phyloP scores from a whole-genome alignment of 64 coral and sea anemone species.

The Montipora sp. region DNA sequence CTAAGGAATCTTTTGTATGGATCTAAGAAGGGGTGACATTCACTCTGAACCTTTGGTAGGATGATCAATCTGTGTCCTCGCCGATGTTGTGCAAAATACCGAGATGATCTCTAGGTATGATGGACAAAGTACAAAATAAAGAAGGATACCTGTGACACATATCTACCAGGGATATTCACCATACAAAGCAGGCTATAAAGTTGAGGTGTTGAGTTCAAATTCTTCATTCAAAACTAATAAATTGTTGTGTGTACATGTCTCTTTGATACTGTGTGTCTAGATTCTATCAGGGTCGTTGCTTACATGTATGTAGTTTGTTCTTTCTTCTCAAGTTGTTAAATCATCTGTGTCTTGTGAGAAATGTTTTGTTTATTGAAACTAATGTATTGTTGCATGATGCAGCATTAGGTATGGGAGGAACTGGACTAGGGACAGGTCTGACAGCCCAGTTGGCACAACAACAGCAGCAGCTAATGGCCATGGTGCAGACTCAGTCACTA shows the following conservation, averaged over 20 bases:
- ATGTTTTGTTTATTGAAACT: neutral
- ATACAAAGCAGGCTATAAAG: neutral
- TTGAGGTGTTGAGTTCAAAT: conserved; percentile 49
- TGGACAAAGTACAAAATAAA: too few relatives aligned
- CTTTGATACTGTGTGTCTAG: neutral
- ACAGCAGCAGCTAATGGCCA: conserved; percentile 94
- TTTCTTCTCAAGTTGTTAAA: neutral
- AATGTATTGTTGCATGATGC: neutral
- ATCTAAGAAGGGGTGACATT: too few relatives aligned
- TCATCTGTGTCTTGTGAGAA: neutral
- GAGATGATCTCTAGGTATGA: too few relatives aligned
- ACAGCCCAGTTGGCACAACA: conserved; percentile 88
- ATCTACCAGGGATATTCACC: neutral
- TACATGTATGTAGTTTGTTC: neutral
- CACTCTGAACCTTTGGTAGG: too few relatives aligned
- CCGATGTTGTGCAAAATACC: too few relatives aligned
- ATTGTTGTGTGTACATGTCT: too few relatives aligned
- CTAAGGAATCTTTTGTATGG: too few relatives aligned
- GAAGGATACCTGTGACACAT: neutral
- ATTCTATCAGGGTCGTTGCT: neutral
- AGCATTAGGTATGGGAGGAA: conserved; percentile 6
- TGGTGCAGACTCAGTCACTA: conserved; percentile 92
- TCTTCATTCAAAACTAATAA: neutral
- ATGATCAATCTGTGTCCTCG: too few relatives aligned
- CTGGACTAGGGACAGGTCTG: conserved; percentile 31